phyloP scores from a whole-genome alignment of 2,797 vertebrate genomes.

The Rhinogobio ventralis region DNA sequence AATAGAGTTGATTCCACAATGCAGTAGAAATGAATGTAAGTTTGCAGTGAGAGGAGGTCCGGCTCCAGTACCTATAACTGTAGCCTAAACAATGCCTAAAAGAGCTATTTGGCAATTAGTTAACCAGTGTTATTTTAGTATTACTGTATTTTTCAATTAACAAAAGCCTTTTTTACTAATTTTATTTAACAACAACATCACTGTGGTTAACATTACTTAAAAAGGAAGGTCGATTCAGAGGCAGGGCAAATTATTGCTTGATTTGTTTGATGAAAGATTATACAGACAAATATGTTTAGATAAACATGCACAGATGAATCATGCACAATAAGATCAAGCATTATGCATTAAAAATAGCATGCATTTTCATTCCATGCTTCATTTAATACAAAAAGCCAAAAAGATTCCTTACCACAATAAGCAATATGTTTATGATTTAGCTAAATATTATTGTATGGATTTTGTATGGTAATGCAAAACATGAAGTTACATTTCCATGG shows the following conservation, averaged over 20 bases:
- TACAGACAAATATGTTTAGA: background rate
- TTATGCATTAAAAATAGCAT: background rate
- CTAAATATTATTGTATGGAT: constrained; percentile 29
- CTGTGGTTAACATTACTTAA: background rate
- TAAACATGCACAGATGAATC: background rate
- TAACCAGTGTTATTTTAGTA: background rate
- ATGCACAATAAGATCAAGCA: background rate
- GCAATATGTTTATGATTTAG: constrained; percentile 22
- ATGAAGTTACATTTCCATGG: constrained; percentile 1
- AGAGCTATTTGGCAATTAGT: background rate
- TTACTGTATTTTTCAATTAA: background rate
- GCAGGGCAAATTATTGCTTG: background rate
- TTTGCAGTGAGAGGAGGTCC: background rate
- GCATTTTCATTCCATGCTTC: background rate
- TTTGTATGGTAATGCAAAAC: constrained; percentile 34
- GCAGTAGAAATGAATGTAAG: background rate
- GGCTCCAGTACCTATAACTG: background rate
- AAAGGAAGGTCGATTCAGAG: background rate
- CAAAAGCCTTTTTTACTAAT: background rate
- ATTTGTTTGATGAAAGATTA: background rate
- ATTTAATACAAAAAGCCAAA: background rate
- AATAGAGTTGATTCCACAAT: background rate
- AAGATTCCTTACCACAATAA: background rate
- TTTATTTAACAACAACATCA: background rate
- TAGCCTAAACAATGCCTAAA: background rate